Evolutionary conservation across 2,797 vertebrate species (phyloP).

Genomic region (Esox lucius): DNA sequence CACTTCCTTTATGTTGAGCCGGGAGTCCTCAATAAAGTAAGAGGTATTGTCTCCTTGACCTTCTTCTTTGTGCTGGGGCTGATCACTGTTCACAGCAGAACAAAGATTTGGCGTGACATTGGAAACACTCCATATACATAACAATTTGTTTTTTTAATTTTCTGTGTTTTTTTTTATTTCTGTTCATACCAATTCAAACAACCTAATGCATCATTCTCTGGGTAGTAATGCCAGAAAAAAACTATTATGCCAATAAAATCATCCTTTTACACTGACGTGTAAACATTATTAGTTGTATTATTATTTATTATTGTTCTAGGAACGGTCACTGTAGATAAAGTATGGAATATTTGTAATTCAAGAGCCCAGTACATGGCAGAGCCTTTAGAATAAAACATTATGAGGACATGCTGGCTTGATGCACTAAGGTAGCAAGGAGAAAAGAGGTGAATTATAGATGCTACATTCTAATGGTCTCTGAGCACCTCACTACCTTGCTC

Average conservation of each 20-base stretch:
- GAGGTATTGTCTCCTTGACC: slow-evolving; percentile 51
- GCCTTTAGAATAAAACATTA: not conserved
- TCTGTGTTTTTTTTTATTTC: not conserved
- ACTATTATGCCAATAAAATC: not conserved
- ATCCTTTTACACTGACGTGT: not conserved
- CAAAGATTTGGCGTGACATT: not conserved
- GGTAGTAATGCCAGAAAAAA: not conserved
- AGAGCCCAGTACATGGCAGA: not conserved
- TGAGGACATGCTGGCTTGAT: slow-evolving; percentile 27
- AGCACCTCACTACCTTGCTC: slow-evolving; percentile 55
- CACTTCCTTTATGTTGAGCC: slow-evolving; percentile 45
- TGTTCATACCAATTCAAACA: not conserved
- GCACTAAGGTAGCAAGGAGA: slow-evolving; percentile 65
- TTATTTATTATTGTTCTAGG: not conserved
- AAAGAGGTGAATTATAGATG: slow-evolving; percentile 75
- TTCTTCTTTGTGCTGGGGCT: slow-evolving; percentile 39
- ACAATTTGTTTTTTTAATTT: not conserved
- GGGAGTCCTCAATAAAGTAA: slow-evolving; percentile 47
- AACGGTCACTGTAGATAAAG: not conserved
- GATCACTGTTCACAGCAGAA: slow-evolving; percentile 25
- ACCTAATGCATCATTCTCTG: not conserved
- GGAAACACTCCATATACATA: not conserved
- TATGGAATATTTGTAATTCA: not conserved
- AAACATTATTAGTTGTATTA: not conserved
- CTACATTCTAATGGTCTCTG: slow-evolving; percentile 67